Evolutionary conservation across 1,140 invertebrate genomes (phyloP).

Genomic region (Zaprionus nigranus): DNA sequence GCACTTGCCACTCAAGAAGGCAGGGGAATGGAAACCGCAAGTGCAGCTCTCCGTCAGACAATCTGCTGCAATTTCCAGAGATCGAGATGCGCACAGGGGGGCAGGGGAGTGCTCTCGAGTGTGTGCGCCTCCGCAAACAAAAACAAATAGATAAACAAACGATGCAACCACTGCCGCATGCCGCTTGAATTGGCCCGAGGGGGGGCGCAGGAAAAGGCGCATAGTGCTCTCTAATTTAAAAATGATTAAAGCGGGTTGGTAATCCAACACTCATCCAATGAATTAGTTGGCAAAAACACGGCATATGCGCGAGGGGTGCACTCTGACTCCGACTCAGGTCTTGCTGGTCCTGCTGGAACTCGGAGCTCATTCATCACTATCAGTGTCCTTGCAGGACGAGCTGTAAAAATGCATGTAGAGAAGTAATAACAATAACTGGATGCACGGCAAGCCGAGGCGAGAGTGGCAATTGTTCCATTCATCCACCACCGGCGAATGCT

Average conservation of each 20-base stretch:
- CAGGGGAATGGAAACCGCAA: conserved; percentile 56
- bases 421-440: conserved; percentile 77
- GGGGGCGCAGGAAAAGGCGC: conserved; percentile 60
- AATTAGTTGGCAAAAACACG: conserved; percentile 75
- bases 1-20: conserved; percentile 46
- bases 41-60: conserved; percentile 64
- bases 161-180: conserved; percentile 37
- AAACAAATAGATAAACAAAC: conserved; percentile 79
- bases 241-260: conserved; percentile 81
- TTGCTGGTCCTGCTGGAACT: not conserved
- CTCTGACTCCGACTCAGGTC: not conserved
- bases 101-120: conserved; percentile 39
- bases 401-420: conserved; percentile 60
- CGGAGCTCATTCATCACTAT: conserved; percentile 69
- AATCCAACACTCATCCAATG: conserved; percentile 79
- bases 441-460: conserved; percentile 15
- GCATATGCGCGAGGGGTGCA: conserved; percentile 57
- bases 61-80: conserved; percentile 76
- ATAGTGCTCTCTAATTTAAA: conserved; percentile 83
- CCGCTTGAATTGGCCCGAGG: conserved; percentile 38
- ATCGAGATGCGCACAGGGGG: conserved; percentile 20
- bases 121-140: conserved; percentile 42
- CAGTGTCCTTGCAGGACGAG: conserved; percentile 40
- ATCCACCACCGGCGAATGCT: conserved; percentile 50
- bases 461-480: conserved; percentile 27